phyloP scores from a whole-genome alignment of 2,888 invertebrate species.

The Laspeyria flexula region DNA sequence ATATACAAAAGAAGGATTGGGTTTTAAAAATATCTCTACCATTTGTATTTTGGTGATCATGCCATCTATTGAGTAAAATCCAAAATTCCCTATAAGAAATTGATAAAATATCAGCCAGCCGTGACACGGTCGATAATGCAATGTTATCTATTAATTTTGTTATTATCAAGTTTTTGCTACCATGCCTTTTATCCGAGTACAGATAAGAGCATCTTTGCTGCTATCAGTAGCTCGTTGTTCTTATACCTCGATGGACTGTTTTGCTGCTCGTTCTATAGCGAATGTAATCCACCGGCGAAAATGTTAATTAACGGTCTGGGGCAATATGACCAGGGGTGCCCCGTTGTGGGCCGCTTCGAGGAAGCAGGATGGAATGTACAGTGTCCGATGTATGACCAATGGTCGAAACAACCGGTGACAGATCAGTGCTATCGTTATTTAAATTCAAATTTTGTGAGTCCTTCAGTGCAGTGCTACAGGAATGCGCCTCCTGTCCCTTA shows the following conservation, averaged over 20 bases:
- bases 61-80: neutral
- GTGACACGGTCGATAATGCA: constrained; percentile 51
- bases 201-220: constrained; percentile 78
- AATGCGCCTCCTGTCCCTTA: constrained; percentile 52
- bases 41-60: neutral
- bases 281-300: constrained; percentile 48
- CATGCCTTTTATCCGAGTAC: constrained; percentile 64
- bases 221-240: constrained; percentile 81
- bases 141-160: constrained; percentile 70
- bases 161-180: constrained; percentile 78
- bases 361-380: constrained; percentile 67
- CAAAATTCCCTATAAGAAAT: constrained; percentile 24
- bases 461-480: constrained; percentile 64
- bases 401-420: constrained; percentile 55
- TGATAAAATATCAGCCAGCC: constrained; percentile 32
- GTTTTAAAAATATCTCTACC: too few species aligned
- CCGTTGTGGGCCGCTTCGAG: constrained; percentile 60
- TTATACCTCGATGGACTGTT: constrained; percentile 78
- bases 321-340: constrained; percentile 58
- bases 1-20: too few species aligned
- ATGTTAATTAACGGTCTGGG: constrained; percentile 67
- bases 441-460: constrained; percentile 51
- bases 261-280: constrained; percentile 43
- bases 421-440: constrained; percentile 58
- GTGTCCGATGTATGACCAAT: constrained; percentile 68